These are phyloP conservation scores for Cygnus olor DNA, from an alignment of 2,797 vertebrate species.

Conservation along the genomic window DNA sequence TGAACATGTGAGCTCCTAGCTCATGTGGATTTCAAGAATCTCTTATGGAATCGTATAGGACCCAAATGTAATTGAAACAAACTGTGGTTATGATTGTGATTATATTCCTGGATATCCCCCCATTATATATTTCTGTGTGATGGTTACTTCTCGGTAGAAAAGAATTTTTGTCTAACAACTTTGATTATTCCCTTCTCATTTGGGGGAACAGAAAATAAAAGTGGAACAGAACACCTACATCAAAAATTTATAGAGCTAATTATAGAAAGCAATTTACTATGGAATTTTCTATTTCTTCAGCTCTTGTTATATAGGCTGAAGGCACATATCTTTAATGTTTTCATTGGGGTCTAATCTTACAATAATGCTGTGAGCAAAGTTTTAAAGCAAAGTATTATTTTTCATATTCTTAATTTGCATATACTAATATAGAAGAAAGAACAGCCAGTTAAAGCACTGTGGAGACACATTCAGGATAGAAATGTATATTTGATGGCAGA, in stretches of 20 bases:
- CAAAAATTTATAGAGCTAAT: background rate
- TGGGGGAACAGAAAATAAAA: background rate
- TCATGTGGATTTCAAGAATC: background rate
- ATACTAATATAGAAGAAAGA: background rate
- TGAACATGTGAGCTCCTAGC: background rate
- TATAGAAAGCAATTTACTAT: background rate
- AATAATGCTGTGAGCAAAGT: background rate
- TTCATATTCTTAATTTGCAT: slow-evolving; percentile 8
- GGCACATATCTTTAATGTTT: background rate
- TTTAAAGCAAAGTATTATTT: background rate
- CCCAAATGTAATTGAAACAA: background rate
- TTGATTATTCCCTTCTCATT: background rate
- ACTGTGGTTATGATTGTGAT: background rate
- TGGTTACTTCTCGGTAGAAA: background rate
- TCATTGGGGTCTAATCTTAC: background rate
- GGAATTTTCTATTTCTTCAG: slow-evolving; percentile 29
- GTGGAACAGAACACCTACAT: background rate
- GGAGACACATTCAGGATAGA: background rate
- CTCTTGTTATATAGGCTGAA: background rate
- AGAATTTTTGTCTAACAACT: background rate
- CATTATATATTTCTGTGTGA: background rate
- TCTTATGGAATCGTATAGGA: background rate
- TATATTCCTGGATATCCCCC: background rate
- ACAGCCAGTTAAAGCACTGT: background rate
- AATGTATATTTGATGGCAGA: background rate